Conservation (phyloP, 1,140 invertebrate species). For the Dinoponera quadriceps region DNA sequence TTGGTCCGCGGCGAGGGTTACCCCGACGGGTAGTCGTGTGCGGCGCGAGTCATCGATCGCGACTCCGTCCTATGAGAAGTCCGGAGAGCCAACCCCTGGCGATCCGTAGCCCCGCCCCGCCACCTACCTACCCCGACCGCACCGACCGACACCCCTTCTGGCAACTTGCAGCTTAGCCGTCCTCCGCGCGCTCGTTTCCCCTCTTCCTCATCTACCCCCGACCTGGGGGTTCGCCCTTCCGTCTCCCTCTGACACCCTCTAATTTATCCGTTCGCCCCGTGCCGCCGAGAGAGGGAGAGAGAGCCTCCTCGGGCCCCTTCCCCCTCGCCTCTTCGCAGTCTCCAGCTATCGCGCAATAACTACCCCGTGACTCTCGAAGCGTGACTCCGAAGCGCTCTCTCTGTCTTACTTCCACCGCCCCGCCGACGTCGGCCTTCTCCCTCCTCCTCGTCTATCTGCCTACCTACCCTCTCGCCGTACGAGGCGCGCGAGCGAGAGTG, state of each 20-base stretch:
- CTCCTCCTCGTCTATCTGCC: background rate
- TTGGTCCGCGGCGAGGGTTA: slow-evolving; percentile 77
- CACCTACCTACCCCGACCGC: slow-evolving; percentile 67
- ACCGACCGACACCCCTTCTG: slow-evolving; percentile 71
- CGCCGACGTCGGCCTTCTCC: background rate
- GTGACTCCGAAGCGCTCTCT: slow-evolving; percentile 63
- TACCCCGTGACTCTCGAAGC: slow-evolving; percentile 69
- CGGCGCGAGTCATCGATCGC: slow-evolving; percentile 80
- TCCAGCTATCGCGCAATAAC: slow-evolving; percentile 67
- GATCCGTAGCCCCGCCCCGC: slow-evolving; percentile 76
- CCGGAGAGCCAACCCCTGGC: slow-evolving; percentile 73
- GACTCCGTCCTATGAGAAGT: slow-evolving; percentile 78
- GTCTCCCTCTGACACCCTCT: slow-evolving; percentile 54
- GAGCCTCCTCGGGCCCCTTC: slow-evolving; percentile 37
- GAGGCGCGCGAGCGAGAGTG: slow-evolving; percentile 30
- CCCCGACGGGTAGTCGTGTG: slow-evolving; percentile 72
- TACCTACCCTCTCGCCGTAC: slow-evolving; percentile 40
- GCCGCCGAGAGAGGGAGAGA: no score
- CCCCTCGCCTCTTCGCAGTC: slow-evolving; percentile 52
- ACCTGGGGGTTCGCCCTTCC: slow-evolving; percentile 40
- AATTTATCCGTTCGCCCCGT: slow-evolving; percentile 64
- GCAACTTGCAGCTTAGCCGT: slow-evolving; percentile 72
- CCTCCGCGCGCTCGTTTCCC: slow-evolving; percentile 42
- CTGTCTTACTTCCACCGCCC: slow-evolving; percentile 40
- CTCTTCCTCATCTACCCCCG: slow-evolving; percentile 1